Base-by-base conservation (phyloP, 2,888 invertebrate species). In the Zeuzera pyrina region DNA sequence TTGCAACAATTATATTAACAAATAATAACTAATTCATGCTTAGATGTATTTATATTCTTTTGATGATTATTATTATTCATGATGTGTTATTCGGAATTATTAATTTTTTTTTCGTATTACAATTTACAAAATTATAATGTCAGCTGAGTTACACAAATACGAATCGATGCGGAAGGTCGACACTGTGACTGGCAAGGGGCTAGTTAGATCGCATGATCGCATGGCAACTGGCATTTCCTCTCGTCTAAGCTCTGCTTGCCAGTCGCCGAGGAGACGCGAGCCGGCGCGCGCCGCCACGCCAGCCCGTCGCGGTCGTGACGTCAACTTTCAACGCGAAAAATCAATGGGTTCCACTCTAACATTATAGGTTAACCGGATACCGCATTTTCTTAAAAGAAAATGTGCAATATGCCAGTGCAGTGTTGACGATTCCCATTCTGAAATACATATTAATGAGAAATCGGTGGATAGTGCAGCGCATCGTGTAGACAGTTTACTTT, bases 351-450 rank as follows among this genome's bases (percentile, higher is more conserved):
- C 62, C 66, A 57, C 56, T 52, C 54, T 62, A 55, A 56, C 57
- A 46, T 57, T 63, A 33, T 44, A 77, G 76, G 76, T 78, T 73
- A 62, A 62, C 71, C 72, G 81, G 81, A 81, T 81, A 77, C 77
- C 78, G 81, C 81, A 83, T 79, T 81, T 81, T 76, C 72, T 57
- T 37, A 47, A n/a, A 57, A 44, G 71, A 79, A 81, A 81, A 79
- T 76, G 76, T 71, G 67, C 44, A 61, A 55, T 69, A 79, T 81
- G 81, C 66, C 35, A 70, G 79, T 79, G 78, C 63, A 71, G 74
- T 77, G 73, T 47, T 63, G 54, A 68, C 54, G 39, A 25, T 12
- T 48, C 52, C 46, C 48, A 34, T 44, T 52, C 36, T 51, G 48
- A 51, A 43, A 42, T 43, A 43, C 52, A 51, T 47, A 53, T 12